phyloP scores from a whole-genome alignment of 2,113 vertebrate species.

The Psammodynastes pulverulentus region DNA sequence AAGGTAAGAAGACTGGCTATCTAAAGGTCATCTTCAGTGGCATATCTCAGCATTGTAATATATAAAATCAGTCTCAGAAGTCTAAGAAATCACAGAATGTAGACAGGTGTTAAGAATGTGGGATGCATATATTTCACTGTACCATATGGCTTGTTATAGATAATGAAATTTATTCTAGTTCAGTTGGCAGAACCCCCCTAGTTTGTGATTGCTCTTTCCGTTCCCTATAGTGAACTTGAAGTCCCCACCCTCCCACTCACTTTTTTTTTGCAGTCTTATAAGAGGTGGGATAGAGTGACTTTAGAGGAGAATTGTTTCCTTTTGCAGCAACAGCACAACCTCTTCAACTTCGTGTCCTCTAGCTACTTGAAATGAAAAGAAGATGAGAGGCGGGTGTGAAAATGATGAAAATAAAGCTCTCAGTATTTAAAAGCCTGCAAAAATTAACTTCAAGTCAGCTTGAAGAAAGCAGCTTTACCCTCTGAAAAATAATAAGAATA shows the following conservation, averaged over 20 bases:
- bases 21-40: neutral
- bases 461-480: neutral
- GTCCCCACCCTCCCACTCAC: neutral
- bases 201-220: neutral
- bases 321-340: neutral
- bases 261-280: neutral
- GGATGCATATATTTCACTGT: neutral
- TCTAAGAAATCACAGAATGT: neutral
- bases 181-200: neutral
- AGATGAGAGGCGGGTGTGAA: neutral
- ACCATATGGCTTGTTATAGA: neutral
- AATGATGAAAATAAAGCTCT: slow-evolving; percentile 27
- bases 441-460: slow-evolving; percentile 29
- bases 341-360: neutral
- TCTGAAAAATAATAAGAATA: slow-evolving; percentile 15
- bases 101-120: no score
- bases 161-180: slow-evolving; percentile 13
- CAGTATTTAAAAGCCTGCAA: neutral
- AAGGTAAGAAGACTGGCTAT: neutral
- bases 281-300: neutral
- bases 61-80: neutral
- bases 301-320: neutral
- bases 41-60: neutral
- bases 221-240: neutral
- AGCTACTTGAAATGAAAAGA: neutral